Evolutionary conservation across 2,797 vertebrate species (phyloP).

Genomic region (Limnodromus scolopaceus): DNA sequence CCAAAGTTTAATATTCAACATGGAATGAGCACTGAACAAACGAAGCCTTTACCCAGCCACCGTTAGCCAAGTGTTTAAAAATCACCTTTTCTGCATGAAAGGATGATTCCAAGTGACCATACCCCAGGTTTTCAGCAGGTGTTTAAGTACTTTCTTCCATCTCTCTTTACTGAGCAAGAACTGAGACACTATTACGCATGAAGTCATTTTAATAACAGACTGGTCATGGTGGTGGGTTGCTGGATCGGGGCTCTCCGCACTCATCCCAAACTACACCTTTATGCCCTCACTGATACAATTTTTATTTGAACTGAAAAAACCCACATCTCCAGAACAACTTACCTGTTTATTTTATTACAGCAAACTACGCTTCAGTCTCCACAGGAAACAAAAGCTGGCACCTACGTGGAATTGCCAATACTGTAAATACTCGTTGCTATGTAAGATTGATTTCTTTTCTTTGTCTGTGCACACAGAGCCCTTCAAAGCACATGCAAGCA

Average conservation of each 20-base stretch:
- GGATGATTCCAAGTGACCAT: neutral
- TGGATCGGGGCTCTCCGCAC: neutral
- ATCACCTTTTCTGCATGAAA: neutral
- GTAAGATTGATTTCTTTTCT: neutral
- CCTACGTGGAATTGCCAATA: neutral
- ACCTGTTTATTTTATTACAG: neutral
- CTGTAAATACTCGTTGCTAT: neutral
- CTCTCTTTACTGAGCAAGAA: neutral
- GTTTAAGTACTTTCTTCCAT: neutral
- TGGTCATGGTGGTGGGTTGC: neutral
- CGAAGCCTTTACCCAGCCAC: neutral
- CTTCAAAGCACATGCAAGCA: neutral
- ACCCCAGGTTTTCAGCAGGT: neutral
- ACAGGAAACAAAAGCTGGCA: constrained; percentile 1
- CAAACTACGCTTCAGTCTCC: neutral
- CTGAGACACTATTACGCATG: neutral
- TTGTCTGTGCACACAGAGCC: neutral
- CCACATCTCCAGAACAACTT: neutral
- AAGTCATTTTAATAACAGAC: neutral
- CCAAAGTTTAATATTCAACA: constrained; percentile 36
- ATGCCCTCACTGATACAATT: neutral
- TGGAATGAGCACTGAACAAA: constrained; percentile 13
- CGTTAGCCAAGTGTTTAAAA: neutral
- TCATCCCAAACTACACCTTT: neutral
- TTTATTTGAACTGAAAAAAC: neutral